A percentile compares a stretch with the other conserved stretches of the same genome.
These are phyloP conservation scores for Gulo gulo DNA, from an alignment of 2,113 vertebrate genomes.

Conservation along the genomic window DNA sequence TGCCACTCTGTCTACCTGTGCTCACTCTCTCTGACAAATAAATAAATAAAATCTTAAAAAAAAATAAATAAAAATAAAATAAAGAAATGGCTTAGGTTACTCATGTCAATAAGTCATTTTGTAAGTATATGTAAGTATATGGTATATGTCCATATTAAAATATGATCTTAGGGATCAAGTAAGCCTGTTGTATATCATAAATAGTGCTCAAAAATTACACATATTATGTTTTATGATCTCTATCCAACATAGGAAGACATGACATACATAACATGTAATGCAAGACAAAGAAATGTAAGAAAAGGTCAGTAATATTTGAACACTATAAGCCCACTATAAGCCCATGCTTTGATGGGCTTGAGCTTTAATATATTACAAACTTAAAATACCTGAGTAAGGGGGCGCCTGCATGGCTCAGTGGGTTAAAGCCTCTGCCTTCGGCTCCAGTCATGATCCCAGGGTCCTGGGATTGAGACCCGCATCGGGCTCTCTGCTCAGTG, in stretches of 20 bases:
- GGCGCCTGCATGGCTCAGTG: too few relatives aligned
- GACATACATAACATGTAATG: not conserved
- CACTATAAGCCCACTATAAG: too few relatives aligned
- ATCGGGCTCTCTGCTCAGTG: too few relatives aligned
- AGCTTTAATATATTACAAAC: not conserved
- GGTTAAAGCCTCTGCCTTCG: too few relatives aligned
- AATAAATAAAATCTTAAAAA: too few relatives aligned
- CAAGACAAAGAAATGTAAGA: not conserved
- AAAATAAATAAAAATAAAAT: too few relatives aligned
- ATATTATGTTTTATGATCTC: not conserved
- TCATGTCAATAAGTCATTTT: not conserved
- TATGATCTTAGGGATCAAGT: not conserved
- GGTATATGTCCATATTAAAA: not conserved
- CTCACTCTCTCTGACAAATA: too few relatives aligned
- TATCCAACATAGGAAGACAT: not conserved
- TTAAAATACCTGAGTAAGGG: not conserved
- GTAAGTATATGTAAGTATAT: not conserved
- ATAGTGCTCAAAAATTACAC: not conserved
- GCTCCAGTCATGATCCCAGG: too few relatives aligned
- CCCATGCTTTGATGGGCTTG: not conserved
- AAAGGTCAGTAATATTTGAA: not conserved
- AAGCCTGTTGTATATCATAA: not conserved
- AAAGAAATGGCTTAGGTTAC: not conserved
- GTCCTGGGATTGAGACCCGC: too few relatives aligned
- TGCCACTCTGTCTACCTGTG: too few relatives aligned